Percentiles rank a stretch among this genome's conserved stretches.
Evolutionary conservation across 2,888 invertebrate genomes (phyloP).

Genomic region (Quadroppia sp.): DNA sequence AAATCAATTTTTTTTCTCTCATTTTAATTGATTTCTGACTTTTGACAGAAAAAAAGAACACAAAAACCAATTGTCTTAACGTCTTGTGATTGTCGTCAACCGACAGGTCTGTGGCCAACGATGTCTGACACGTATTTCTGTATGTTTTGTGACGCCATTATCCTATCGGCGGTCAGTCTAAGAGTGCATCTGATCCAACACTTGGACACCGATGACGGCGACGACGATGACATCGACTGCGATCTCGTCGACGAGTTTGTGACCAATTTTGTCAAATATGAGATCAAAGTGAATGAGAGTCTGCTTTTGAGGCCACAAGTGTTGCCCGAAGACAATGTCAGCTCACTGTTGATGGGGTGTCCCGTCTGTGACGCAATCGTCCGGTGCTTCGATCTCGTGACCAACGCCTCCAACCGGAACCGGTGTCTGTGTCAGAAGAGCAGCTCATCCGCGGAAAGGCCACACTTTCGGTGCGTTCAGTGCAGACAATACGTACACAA

Average conservation of each 20-base stretch:
- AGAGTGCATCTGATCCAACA: not conserved
- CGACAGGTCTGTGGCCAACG: not conserved
- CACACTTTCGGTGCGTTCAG: not conserved
- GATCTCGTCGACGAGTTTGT: not conserved
- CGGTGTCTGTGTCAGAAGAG: too few relatives aligned
- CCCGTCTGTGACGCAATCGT: constrained; percentile 5
- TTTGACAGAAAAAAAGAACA: too few relatives aligned
- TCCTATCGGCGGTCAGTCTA: not conserved
- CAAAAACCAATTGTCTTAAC: too few relatives aligned
- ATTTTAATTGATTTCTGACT: too few relatives aligned
- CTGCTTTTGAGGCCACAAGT: not conserved
- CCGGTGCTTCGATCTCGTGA: not conserved
- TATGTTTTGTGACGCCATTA: constrained; percentile 23
- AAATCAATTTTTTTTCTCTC: too few relatives aligned
- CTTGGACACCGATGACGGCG: constrained; percentile 4
- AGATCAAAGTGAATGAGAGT: not conserved
- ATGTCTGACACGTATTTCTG: not conserved
- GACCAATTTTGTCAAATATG: not conserved
- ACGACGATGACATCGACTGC: not conserved
- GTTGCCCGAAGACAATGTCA: not conserved
- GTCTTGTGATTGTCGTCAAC: too few relatives aligned
- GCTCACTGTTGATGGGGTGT: not conserved
- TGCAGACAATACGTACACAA: not conserved
- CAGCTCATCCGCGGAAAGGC: not conserved
- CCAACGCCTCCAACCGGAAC: not conserved